Evolutionary conservation across 2,113 vertebrate genomes (phyloP).

Genomic region (Forbesichthys papilliferus): DNA sequence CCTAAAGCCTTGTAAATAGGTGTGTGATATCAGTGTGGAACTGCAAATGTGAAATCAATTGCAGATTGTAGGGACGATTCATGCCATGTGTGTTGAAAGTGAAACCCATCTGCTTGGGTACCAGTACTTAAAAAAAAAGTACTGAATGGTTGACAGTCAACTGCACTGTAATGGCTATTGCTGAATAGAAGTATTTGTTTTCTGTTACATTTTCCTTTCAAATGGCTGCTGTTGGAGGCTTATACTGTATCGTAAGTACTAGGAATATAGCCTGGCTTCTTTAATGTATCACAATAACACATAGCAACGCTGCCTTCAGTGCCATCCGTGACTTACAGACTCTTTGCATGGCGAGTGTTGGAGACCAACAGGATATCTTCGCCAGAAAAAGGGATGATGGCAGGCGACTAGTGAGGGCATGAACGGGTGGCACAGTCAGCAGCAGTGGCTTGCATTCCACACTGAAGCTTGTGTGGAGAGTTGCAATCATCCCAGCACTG

Average conservation of each 20-base stretch:
- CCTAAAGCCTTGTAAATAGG: too few species aligned
- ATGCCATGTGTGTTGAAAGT: too few species aligned
- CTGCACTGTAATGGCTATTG: too few species aligned
- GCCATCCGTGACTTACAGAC: not conserved
- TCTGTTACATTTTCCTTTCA: too few species aligned
- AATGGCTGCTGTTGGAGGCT: too few species aligned
- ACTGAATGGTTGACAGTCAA: too few species aligned
- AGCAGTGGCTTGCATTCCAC: conserved; percentile 54
- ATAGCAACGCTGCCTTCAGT: not conserved
- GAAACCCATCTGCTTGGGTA: too few species aligned
- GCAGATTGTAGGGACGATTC: too few species aligned
- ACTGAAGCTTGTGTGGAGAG: conserved; percentile 44
- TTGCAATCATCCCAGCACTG: conserved; percentile 29
- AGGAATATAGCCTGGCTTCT: conserved; percentile 21
- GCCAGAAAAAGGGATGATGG: not conserved
- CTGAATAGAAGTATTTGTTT: too few species aligned
- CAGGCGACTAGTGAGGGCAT: conserved; percentile 25
- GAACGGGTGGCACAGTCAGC: conserved; percentile 52
- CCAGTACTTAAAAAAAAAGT: too few species aligned
- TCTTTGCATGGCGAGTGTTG: not conserved
- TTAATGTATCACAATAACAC: conserved; percentile 23
- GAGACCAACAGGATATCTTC: conserved; percentile 3
- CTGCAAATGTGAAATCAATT: too few species aligned
- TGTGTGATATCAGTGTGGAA: too few species aligned
- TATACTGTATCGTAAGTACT: not conserved